A percentile compares a stretch with the other conserved stretches of the same genome.
Evolutionary conservation across 2,888 invertebrate species (phyloP).

Genomic region (Petrophora chlorosata): DNA sequence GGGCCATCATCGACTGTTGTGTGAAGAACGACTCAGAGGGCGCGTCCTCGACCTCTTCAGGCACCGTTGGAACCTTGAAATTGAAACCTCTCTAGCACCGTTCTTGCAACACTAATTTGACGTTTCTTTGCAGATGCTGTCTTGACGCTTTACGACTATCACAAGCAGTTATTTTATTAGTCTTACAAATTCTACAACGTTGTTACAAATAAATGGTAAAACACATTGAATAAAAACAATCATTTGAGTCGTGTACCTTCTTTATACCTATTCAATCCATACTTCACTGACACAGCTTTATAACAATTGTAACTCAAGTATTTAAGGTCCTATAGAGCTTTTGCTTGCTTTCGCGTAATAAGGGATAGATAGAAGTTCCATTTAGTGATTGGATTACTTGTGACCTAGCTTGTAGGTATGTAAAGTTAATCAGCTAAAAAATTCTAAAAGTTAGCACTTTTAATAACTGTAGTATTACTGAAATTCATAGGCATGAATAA

Average conservation of each 20-base stretch:
- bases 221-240: conserved; percentile 19
- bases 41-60: conserved; percentile 68
- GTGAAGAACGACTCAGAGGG: conserved; percentile 66
- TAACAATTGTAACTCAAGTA: no score
- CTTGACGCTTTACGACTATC: conserved; percentile 2
- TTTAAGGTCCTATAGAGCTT: no score
- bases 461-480: no score
- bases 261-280: background rate
- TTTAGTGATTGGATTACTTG: no score
- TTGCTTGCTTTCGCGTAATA: no score
- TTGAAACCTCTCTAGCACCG: conserved; percentile 56
- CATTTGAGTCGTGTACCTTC: conserved; percentile 23
- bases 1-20: conserved; percentile 68
- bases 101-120: conserved; percentile 8
- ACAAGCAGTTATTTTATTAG: background rate
- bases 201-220: conserved; percentile 5
- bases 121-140: conserved; percentile 18
- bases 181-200: background rate
- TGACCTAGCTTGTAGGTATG: no score
- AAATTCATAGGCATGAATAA: no score
- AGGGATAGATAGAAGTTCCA: no score
- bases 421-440: no score
- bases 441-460: no score
- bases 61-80: conserved; percentile 74
- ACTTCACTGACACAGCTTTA: no score